Evolutionary conservation across 2,888 invertebrate species (phyloP).

Genomic region (Hemicrepidius hirtus): DNA sequence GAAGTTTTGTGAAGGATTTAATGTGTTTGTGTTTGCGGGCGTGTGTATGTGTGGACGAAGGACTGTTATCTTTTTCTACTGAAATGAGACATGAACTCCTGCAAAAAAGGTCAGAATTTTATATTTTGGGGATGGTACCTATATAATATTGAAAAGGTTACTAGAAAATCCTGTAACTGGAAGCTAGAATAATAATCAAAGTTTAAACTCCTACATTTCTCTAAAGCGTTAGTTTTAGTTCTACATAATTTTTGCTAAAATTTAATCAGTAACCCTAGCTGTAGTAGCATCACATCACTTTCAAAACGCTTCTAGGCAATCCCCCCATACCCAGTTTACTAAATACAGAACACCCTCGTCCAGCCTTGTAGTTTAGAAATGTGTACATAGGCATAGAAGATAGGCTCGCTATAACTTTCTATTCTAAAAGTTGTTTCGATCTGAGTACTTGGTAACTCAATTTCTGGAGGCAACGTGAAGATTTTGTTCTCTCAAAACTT

Average conservation of each 20-base stretch:
- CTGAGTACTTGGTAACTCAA: constrained; percentile 14
- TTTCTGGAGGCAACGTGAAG: constrained; percentile 2
- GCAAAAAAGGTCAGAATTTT: too few relatives aligned
- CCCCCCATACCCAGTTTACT: constrained; percentile 23
- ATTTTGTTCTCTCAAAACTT: constrained; percentile 11
- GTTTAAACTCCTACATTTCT: too few relatives aligned
- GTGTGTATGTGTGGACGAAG: too few relatives aligned
- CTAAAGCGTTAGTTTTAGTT: too few relatives aligned
- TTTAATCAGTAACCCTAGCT: constrained; percentile 14
- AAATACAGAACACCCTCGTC: constrained; percentile 1
- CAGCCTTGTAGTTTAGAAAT: constrained; percentile 21
- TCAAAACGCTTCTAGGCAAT: constrained; percentile 4
- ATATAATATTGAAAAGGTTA: too few relatives aligned
- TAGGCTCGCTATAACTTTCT: constrained; percentile 20
- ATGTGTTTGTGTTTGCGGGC: too few relatives aligned
- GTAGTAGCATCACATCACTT: constrained; percentile 16
- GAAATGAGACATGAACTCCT: too few relatives aligned
- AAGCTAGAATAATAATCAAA: too few relatives aligned
- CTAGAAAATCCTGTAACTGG: too few relatives aligned
- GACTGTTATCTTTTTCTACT: too few relatives aligned
- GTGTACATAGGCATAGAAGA: constrained; percentile 25
- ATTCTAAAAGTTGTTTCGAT: constrained; percentile 20
- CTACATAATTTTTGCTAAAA: neutral
- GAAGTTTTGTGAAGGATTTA: too few relatives aligned
- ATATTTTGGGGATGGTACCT: too few relatives aligned